Evolutionary conservation across 2,113 vertebrate species (phyloP).

Genomic region (Steatornis caripensis): DNA sequence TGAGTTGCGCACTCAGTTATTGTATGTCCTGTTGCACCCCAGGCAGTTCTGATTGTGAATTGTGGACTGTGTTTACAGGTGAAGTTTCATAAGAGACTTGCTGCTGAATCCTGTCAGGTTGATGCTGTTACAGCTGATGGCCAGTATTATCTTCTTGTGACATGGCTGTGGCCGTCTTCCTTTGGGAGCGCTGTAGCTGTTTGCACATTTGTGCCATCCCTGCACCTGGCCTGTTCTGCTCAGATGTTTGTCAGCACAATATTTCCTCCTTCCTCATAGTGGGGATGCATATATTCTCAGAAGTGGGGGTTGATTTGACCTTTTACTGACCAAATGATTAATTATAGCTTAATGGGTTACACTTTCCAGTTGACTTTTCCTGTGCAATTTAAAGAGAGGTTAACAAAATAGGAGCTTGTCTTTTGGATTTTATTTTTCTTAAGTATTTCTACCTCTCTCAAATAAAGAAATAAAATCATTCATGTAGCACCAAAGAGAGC

Average conservation of each 20-base stretch:
- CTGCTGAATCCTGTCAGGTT: not conserved
- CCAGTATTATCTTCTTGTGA: not conserved
- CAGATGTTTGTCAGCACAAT: not conserved
- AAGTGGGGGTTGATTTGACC: not conserved
- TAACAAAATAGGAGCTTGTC: not conserved
- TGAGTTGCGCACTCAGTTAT: not conserved
- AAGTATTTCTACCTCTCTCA: not conserved
- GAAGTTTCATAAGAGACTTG: not conserved
- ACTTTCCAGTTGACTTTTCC: not conserved
- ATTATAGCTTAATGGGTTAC: not conserved
- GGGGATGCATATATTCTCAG: not conserved
- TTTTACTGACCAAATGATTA: not conserved
- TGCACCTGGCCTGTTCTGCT: not conserved
- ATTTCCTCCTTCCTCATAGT: not conserved
- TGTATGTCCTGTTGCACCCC: not conserved
- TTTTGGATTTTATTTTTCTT: not conserved
- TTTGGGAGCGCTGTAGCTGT: not conserved
- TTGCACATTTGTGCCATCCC: not conserved
- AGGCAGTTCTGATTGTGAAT: not conserved
- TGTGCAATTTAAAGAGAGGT: not conserved
- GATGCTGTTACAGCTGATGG: accelerated
- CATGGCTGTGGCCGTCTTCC: not conserved
- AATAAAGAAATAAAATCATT: not conserved
- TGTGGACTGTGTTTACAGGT: not conserved
- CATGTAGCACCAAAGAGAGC: not conserved